Percentiles rank a stretch among this genome's conserved stretches.
These are phyloP conservation scores for Arctocebus calabarensis DNA, from an alignment of 2,797 vertebrate species.

Conservation along the genomic window DNA sequence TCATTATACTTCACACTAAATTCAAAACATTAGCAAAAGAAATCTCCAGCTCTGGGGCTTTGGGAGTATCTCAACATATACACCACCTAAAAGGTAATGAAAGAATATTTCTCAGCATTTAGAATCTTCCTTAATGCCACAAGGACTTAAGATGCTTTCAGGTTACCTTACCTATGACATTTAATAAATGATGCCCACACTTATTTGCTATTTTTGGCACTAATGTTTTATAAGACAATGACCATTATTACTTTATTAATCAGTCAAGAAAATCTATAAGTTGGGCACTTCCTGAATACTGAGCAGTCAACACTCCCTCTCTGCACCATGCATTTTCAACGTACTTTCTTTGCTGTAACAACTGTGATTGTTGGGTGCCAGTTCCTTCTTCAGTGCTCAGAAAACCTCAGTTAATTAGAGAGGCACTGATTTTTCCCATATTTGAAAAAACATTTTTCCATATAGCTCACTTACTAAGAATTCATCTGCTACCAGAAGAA, in stretches of 20 bases:
- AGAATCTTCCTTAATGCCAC: constrained; percentile 14
- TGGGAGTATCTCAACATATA: neutral
- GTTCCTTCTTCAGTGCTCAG: constrained; percentile 30
- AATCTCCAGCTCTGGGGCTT: neutral
- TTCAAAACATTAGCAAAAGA: constrained; percentile 5
- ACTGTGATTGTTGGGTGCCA: neutral
- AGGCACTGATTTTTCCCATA: neutral
- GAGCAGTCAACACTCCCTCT: neutral
- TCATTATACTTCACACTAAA: neutral
- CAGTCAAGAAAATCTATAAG: constrained; percentile 42
- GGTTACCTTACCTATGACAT: constrained; percentile 11
- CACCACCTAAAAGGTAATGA: neutral
- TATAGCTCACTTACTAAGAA: constrained; percentile 45
- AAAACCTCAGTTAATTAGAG: constrained; percentile 20
- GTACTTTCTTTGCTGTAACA: neutral
- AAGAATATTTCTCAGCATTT: constrained; percentile 1
- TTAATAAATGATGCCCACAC: neutral
- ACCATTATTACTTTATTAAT: constrained; percentile 34
- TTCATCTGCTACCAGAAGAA: constrained; percentile 13
- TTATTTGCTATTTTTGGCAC: neutral
- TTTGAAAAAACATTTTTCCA: neutral
- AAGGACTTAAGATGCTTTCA: neutral
- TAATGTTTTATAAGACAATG: constrained; percentile 19
- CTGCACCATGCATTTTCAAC: neutral
- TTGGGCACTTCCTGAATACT: constrained; percentile 10